These are phyloP conservation scores for Spongilla lacustris DNA, from an alignment of 37 sponge, comb jelly and placozoan species.

Conservation along the genomic window DNA sequence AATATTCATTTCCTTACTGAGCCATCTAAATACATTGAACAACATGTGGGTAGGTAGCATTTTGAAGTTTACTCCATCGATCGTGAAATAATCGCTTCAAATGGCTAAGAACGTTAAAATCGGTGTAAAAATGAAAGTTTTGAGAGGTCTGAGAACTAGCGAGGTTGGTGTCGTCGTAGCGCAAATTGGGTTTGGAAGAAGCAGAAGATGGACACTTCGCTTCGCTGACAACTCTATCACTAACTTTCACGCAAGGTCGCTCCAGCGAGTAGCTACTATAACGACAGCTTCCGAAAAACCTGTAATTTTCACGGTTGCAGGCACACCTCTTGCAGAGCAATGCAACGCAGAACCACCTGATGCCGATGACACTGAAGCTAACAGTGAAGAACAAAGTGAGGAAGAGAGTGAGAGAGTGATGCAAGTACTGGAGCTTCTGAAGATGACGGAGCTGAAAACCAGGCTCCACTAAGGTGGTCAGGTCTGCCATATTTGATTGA, in stretches of 20 bases:
- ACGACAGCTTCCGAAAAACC: not conserved
- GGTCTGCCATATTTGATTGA: not conserved
- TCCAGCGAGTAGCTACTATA: not conserved
- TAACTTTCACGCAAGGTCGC: not conserved
- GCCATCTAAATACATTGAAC: not conserved
- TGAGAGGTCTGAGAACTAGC: not conserved
- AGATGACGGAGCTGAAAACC: not conserved
- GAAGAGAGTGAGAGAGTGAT: not conserved
- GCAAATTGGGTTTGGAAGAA: not conserved
- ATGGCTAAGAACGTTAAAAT: not conserved
- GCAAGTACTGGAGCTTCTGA: not conserved
- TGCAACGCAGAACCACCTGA: not conserved
- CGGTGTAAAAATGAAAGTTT: not conserved
- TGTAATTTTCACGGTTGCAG: not conserved
- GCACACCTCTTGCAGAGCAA: not conserved
- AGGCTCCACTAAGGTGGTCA: not conserved
- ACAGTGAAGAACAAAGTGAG: not conserved
- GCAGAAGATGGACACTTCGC: not conserved
- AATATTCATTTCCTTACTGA: not conserved
- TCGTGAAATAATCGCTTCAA: not conserved
- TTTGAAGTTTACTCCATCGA: not conserved
- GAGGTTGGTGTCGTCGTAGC: not conserved
- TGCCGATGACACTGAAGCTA: not conserved
- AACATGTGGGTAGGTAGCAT: not conserved
- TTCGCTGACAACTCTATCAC: not conserved